These are phyloP conservation scores for Buathra laborator DNA, from an alignment of 2,888 invertebrate genomes.

Conservation along the genomic window DNA sequence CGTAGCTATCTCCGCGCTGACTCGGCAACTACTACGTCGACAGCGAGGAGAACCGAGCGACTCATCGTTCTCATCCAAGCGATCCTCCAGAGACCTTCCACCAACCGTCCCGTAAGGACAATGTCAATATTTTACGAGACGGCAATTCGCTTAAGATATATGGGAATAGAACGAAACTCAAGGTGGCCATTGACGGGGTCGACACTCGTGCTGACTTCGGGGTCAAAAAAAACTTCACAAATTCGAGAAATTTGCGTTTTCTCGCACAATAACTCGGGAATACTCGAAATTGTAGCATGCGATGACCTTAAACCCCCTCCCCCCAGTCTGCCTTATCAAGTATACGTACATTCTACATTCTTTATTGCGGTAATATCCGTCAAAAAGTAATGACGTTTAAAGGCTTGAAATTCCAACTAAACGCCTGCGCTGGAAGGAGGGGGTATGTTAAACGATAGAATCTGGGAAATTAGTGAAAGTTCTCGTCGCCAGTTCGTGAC, in stretches of 20 bases:
- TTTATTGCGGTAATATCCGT: neutral
- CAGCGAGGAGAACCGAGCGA: constrained; percentile 13
- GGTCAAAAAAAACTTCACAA: neutral
- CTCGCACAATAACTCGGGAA: neutral
- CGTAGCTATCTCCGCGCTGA: constrained; percentile 28
- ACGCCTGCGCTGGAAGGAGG: neutral
- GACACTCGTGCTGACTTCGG: neutral
- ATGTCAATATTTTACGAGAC: constrained; percentile 79
- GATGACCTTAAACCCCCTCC: no score
- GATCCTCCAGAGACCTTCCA: constrained; percentile 58
- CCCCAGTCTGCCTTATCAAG: no score
- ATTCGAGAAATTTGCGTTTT: neutral
- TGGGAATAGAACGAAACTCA: constrained; percentile 26
- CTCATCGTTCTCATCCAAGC: constrained; percentile 52
- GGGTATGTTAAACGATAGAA: constrained; percentile 41
- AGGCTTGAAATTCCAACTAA: neutral
- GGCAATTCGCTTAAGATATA: constrained; percentile 71
- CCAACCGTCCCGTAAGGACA: constrained; percentile 69
- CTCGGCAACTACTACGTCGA: constrained; percentile 17
- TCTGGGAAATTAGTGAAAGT: constrained; percentile 49
- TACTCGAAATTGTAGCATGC: neutral
- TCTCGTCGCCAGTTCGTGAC: constrained; percentile 37
- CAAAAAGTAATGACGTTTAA: neutral
- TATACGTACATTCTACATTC: no score
- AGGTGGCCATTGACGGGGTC: neutral